These are phyloP conservation scores for Trissoscelio sp. DNA, from an alignment of 2,888 invertebrate genomes.

Conservation along the genomic window DNA sequence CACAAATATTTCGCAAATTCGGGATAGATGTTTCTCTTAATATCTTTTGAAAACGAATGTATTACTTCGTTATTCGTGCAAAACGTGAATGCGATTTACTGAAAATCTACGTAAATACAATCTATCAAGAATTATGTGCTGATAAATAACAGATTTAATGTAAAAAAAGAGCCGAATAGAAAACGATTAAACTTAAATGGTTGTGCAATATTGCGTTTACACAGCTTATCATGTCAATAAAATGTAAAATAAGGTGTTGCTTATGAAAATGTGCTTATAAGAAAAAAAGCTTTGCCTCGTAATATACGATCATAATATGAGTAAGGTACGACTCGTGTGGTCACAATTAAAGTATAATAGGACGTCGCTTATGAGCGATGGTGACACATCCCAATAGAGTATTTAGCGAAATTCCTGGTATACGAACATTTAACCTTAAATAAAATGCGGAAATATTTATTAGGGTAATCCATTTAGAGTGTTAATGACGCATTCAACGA, in stretches of 20 bases:
- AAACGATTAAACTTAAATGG: too few species aligned
- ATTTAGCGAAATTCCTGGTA: slow-evolving; percentile 23
- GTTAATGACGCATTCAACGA: too few species aligned
- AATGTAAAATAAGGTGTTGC: too few species aligned
- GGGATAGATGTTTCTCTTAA: slow-evolving; percentile 11
- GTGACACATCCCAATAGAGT: slow-evolving; percentile 32
- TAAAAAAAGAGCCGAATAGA: too few species aligned
- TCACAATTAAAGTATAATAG: slow-evolving; percentile 39
- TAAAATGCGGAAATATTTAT: slow-evolving; percentile 20
- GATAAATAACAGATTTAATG: too few species aligned
- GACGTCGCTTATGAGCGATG: slow-evolving; percentile 27
- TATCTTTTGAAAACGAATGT: slow-evolving; percentile 7
- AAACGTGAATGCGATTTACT: too few species aligned
- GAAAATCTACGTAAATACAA: too few species aligned
- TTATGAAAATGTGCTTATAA: too few species aligned
- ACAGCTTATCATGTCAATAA: too few species aligned
- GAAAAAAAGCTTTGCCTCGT: too few species aligned
- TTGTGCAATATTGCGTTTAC: too few species aligned
- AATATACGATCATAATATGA: background rate
- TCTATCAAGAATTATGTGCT: too few species aligned
- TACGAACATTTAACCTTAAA: slow-evolving; percentile 20
- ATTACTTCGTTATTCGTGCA: slow-evolving; percentile 2
- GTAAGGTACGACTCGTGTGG: background rate
- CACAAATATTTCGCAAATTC: background rate
- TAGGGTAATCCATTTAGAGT: background rate